Percentiles rank a stretch among this genome's conserved stretches.
Evolutionary conservation across 2,888 invertebrate species (phyloP).

Genomic region (Caenorhabditis sulstoni): DNA sequence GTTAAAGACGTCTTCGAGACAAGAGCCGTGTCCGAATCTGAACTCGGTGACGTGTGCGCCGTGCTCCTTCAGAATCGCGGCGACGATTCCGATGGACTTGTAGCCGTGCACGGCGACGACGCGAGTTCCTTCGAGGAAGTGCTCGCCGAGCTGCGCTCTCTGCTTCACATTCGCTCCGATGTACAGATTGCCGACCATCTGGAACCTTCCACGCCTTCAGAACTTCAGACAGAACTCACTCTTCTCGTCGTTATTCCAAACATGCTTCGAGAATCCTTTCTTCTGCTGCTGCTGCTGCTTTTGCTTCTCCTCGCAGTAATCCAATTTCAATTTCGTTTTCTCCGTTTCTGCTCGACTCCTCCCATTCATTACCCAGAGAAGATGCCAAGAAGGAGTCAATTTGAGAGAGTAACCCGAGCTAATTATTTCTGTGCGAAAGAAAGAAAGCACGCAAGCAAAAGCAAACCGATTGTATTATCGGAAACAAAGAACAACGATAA

Average conservation of each 20-base stretch:
- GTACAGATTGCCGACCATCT: constrained; percentile 52
- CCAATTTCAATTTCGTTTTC: constrained; percentile 53
- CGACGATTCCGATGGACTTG: constrained; percentile 31
- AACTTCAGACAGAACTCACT: constrained; percentile 16
- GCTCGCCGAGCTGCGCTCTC: constrained; percentile 49
- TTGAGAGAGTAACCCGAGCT: constrained; percentile 30
- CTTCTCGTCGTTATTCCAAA: constrained; percentile 10
- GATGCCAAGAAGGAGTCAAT: constrained; percentile 20
- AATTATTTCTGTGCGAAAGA: constrained; percentile 29
- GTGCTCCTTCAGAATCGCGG: constrained; percentile 44
- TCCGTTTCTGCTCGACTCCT: constrained; percentile 15
- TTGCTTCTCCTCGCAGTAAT: constrained; percentile 22
- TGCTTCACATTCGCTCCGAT: constrained; percentile 55
- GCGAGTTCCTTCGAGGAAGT: constrained; percentile 41
- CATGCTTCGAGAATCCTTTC: neutral
- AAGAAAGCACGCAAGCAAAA: neutral
- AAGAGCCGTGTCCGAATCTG: neutral
- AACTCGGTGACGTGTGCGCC: constrained; percentile 47
- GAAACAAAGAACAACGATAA: constrained; percentile 5
- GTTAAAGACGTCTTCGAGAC: constrained; percentile 17
- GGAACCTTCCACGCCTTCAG: constrained; percentile 12
- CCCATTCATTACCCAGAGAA: constrained; percentile 22
- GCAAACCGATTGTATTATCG: constrained; percentile 29
- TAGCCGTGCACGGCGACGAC: constrained; percentile 42
- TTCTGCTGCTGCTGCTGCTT: neutral